Base-by-base conservation (phyloP, 2,113 vertebrate genomes). In the Lepisosteus oculatus region DNA sequence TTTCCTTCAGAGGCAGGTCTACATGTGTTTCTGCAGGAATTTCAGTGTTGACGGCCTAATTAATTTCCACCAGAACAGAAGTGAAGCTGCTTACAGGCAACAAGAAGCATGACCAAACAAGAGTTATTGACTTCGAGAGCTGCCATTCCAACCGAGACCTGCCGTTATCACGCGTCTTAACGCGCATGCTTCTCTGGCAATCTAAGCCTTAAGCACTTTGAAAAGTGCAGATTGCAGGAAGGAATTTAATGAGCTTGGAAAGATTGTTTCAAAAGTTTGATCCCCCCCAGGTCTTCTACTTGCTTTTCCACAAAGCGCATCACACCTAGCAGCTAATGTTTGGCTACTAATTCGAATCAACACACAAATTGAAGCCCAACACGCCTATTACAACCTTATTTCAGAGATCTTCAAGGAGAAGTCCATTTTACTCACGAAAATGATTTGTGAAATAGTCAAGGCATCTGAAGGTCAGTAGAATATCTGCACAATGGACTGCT, bases 81-180 rank as follows among this genome's bases (percentile, higher is more conserved):
- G 5, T 59, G 57, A n/a, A 14, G 57, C 3, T 59, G 14, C 9
- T 59, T 59, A 4, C 57, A 59, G 57, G 57, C 57, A 59, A n/a
- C 57, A 59, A 59, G 57, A 59, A 59, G 57, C 4, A 14, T 59
- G 57, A 59, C 12, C 57, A 13, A n/a, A 15, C 57, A 59, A 59
- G 57, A 59, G 14, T n/a, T 59, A 59, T 13, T 15, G 3, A 13
- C 57, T n/a, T 59, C 6, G 17, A 3, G n/a, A 59, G 5, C 57
- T 59, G 5, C 13, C 3, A 59, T 59, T 59, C 11, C 11, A 11
- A 59, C 57, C 3, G 5, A 13, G 2, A 5, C 11, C 57, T 6
- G 3, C 14, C 11, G 57, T 59, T 59, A 59, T n/a, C 57, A 13
- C 57, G 17, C 5, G 57, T 15, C 72, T 79, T 77, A 47, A 43